A percentile compares a stretch with the other conserved stretches of the same genome.
Conservation (phyloP, 2,888 invertebrate species). For the Cephus rjabovi region DNA sequence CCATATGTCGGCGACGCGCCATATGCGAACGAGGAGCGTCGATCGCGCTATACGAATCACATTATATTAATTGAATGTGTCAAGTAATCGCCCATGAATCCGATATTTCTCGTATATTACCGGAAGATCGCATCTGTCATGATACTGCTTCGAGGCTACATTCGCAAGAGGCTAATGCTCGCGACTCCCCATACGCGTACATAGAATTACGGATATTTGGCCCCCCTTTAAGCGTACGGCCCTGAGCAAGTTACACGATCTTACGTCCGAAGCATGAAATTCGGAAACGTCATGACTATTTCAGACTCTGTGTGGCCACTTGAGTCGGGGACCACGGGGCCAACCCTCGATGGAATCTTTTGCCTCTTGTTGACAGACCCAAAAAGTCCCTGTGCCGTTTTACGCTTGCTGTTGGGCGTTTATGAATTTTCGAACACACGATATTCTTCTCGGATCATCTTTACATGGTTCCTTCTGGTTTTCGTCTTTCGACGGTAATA, state of each 20-base stretch:
- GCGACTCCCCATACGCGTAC: neutral
- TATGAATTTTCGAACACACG: neutral
- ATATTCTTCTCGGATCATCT: neutral
- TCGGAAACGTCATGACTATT: neutral
- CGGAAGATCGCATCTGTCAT: neutral
- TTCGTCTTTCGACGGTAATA: neutral
- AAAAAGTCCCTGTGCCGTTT: neutral
- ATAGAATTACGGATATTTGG: neutral
- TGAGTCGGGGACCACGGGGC: neutral
- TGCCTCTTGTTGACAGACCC: neutral
- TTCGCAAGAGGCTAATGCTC: neutral
- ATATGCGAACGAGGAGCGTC: constrained; percentile 16
- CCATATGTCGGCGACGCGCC: constrained; percentile 28
- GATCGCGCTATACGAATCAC: constrained; percentile 36
- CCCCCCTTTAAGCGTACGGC: neutral
- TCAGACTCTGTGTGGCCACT: neutral
- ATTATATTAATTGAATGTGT: constrained; percentile 49
- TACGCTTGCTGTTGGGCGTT: neutral
- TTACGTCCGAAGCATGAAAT: neutral
- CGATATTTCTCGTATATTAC: neutral
- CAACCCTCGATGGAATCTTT: neutral
- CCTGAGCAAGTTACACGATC: neutral
- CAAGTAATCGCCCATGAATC: constrained; percentile 33
- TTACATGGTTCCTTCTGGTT: neutral
- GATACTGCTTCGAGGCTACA: neutral